Conservation (phyloP, 30 jellyfish, hydroid and myxozoan genomes). For the Aurelia aurita region DNA sequence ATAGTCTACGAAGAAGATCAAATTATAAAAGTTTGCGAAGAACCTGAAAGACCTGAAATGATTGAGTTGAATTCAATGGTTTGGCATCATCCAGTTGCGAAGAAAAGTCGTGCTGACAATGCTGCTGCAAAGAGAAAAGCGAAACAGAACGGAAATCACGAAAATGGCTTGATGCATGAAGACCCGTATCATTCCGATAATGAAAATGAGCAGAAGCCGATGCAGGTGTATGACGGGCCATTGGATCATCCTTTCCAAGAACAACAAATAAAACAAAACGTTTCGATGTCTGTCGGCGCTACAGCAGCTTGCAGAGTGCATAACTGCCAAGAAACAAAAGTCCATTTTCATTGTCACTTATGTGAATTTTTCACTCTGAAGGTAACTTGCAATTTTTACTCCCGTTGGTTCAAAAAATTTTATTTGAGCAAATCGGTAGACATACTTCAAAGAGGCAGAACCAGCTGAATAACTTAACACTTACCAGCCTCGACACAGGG, state of each 20-base stretch:
- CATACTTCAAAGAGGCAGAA: no score
- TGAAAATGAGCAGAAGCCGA: neutral
- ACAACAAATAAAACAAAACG: neutral
- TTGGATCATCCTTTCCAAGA: neutral
- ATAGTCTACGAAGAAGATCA: neutral
- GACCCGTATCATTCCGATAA: neutral
- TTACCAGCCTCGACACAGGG: no score
- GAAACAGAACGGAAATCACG: slow-evolving; percentile 8
- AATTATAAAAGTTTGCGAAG: neutral
- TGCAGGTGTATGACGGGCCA: neutral
- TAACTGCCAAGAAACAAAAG: slow-evolving; percentile 21
- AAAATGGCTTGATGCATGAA: neutral
- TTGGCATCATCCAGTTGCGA: slow-evolving; percentile 49
- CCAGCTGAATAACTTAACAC: no score
- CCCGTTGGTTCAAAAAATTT: no score
- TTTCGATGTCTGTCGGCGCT: neutral
- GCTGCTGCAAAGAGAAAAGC: neutral
- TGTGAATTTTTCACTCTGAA: slow-evolving; percentile 61
- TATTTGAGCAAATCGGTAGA: no score
- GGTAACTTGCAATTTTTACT: neutral
- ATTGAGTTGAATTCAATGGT: slow-evolving; percentile 53
- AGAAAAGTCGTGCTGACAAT: neutral
- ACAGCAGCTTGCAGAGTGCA: slow-evolving; percentile 16
- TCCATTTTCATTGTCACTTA: slow-evolving; percentile 66
- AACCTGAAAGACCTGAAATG: slow-evolving; percentile 32